These are phyloP conservation scores for Drosophila algonquin DNA, from an alignment of 2,888 invertebrate genomes.

Conservation along the genomic window DNA sequence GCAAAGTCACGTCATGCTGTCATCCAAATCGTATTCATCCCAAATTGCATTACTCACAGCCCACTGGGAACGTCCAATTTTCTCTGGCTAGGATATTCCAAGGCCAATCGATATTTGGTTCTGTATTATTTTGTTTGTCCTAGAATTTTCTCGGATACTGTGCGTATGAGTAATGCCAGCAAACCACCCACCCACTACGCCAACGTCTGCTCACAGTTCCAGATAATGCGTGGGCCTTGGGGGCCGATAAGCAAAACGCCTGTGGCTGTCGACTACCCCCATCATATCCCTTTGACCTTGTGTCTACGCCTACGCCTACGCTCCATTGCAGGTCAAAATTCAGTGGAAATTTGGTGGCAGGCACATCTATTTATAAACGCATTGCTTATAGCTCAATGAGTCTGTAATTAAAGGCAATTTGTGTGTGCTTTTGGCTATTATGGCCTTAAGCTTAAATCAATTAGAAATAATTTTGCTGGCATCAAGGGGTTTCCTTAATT, in stretches of 20 bases:
- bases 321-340: background rate
- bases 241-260: background rate
- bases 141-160: conserved; percentile 30
- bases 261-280: background rate
- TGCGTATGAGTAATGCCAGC: conserved; percentile 59
- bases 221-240: background rate
- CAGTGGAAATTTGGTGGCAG: background rate
- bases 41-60: conserved; percentile 68
- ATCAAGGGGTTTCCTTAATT: conserved; percentile 15
- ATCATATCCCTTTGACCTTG: background rate
- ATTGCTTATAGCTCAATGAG: conserved; percentile 24
- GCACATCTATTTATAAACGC: background rate
- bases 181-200: conserved; percentile 1
- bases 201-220: conserved; percentile 14
- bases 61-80: conserved; percentile 52
- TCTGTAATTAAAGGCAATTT: conserved; percentile 40
- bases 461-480: conserved; percentile 11
- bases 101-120: conserved; percentile 59
- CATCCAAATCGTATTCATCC: conserved; percentile 45
- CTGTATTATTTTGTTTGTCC: conserved; percentile 26
- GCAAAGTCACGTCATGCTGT: conserved; percentile 33
- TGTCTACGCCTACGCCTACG: background rate
- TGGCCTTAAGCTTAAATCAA: conserved; percentile 10
- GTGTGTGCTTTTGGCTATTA: conserved; percentile 16
- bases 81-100: conserved; percentile 32